phyloP scores from a whole-genome alignment of 2,113 vertebrate species.

The Circaetus cinerascens region DNA sequence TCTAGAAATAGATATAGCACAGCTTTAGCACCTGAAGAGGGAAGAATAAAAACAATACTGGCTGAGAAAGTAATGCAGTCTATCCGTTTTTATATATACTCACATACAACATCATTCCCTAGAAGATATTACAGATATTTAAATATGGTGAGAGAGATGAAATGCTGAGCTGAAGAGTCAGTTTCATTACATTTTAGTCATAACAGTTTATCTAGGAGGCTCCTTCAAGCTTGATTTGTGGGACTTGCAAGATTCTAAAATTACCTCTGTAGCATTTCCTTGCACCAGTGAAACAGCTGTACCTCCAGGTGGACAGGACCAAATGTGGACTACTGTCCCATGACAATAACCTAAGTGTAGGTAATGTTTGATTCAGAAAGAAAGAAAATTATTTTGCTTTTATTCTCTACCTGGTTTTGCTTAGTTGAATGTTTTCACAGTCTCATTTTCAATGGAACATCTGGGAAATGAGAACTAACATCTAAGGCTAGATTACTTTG shows the following conservation, averaged over 20 bases:
- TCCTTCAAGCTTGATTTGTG: background rate
- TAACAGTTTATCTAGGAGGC: background rate
- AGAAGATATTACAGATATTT: background rate
- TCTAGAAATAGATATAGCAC: background rate
- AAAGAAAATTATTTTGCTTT: background rate
- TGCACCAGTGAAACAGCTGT: background rate
- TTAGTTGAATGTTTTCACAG: background rate
- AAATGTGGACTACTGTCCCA: background rate
- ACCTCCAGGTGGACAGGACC: background rate
- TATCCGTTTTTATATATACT: background rate
- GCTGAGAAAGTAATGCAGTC: background rate
- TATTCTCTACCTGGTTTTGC: background rate
- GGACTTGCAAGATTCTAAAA: background rate
- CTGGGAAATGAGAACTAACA: background rate
- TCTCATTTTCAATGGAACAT: background rate
- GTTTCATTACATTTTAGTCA: background rate
- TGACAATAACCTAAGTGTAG: background rate
- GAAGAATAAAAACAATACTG: background rate
- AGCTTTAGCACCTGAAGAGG: background rate
- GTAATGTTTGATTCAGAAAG: background rate
- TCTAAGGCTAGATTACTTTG: background rate
- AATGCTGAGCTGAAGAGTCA: background rate
- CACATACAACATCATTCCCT: background rate
- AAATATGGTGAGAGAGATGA: background rate
- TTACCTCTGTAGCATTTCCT: background rate